These are phyloP conservation scores for Amphipoea lucens DNA, from an alignment of 2,888 invertebrate species.

Conservation along the genomic window DNA sequence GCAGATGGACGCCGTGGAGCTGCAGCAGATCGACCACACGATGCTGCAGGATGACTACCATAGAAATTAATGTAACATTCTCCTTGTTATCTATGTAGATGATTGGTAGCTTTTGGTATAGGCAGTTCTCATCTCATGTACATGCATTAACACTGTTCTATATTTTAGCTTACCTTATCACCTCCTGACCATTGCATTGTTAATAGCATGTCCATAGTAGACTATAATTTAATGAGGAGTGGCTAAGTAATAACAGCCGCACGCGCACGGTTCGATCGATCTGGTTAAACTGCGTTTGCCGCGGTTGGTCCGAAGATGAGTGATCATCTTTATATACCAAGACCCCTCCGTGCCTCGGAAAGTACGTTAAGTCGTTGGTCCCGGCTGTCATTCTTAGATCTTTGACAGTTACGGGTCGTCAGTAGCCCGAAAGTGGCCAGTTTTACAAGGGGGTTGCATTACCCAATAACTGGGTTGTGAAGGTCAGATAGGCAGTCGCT, in stretches of 20 bases:
- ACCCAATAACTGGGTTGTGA: too few relatives aligned
- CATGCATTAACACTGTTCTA: background rate
- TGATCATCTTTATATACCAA: too few relatives aligned
- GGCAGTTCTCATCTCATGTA: constrained; percentile 4
- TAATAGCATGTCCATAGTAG: background rate
- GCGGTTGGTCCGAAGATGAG: background rate
- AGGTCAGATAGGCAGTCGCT: too few relatives aligned
- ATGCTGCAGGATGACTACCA: constrained; percentile 72
- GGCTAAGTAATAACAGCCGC: too few relatives aligned
- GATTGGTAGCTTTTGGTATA: constrained; percentile 4
- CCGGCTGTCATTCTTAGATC: background rate
- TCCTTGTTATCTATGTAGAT: constrained; percentile 6
- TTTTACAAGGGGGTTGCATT: too few relatives aligned
- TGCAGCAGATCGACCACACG: constrained; percentile 79
- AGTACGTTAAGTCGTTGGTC: background rate
- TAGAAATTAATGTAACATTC: constrained; percentile 45
- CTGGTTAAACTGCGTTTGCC: background rate
- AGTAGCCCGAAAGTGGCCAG: too few relatives aligned
- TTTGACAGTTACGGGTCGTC: too few relatives aligned
- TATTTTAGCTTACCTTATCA: background rate
- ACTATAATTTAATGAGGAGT: background rate
- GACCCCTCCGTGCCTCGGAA: background rate
- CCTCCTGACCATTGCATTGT: background rate
- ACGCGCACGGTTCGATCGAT: background rate
- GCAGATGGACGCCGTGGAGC: constrained; percentile 83